A percentile compares a stretch with the other conserved stretches of the same genome.
phyloP scores from a whole-genome alignment of 1,140 invertebrate species.

The Diorhabda sublineata region DNA sequence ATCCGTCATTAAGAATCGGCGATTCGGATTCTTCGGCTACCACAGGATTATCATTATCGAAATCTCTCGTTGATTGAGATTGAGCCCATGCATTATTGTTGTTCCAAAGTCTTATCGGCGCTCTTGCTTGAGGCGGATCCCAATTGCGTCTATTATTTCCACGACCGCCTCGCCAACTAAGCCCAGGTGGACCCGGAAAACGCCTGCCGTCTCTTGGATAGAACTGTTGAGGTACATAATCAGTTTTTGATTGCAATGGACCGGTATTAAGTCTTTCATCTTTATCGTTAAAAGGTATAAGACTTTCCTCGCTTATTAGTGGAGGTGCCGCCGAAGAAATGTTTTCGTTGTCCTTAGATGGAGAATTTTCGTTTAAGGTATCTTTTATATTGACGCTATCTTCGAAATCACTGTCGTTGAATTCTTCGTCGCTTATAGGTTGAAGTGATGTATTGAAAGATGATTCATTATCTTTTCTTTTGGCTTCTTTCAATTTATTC shows the following conservation, averaged over 20 bases:
- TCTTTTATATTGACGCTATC: not conserved
- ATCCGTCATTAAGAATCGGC: constrained; percentile 14
- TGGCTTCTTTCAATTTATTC: constrained; percentile 70
- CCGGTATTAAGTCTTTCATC: constrained; percentile 27
- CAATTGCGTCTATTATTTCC: constrained; percentile 26
- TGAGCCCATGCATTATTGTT: constrained; percentile 15
- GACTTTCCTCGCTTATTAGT: constrained; percentile 6
- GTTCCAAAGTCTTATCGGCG: constrained; percentile 33
- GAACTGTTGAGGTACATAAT: constrained; percentile 8
- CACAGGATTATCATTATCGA: not conserved
- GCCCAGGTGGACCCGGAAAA: constrained; percentile 5
- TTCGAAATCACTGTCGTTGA: not conserved
- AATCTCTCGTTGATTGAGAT: not conserved
- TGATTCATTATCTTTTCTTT: constrained; percentile 58
- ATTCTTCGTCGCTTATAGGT: constrained; percentile 45
- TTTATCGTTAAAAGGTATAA: constrained; percentile 33
- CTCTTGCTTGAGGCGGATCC: constrained; percentile 28
- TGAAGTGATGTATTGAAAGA: constrained; percentile 35
- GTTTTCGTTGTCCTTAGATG: not conserved
- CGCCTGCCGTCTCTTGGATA: constrained; percentile 19
- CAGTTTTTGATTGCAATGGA: constrained; percentile 2
- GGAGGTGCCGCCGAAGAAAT: not conserved
- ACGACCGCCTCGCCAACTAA: constrained; percentile 22
- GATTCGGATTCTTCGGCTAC: constrained; percentile 9
- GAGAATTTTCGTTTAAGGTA: not conserved